Base-by-base conservation (phyloP, 2,113 vertebrate species). In the Tangachromis dhanisi region DNA sequence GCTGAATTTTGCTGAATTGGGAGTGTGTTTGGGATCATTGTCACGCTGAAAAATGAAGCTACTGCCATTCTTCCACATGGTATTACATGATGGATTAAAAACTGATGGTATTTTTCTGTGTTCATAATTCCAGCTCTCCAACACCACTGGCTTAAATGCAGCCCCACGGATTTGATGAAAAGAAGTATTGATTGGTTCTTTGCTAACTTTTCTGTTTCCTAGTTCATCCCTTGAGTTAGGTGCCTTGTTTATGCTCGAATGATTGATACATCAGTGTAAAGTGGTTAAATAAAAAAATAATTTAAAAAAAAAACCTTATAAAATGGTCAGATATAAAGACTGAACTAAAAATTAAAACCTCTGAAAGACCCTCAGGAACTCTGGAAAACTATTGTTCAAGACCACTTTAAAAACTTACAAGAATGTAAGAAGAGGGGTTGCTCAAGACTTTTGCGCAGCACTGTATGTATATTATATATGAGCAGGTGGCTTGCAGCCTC, bases 401-500 rank as follows among this genome's bases (percentile, higher is more conserved):
- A 73, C 21, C 68, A 47, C 6, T 73, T 73, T 3, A 16, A 45
- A 73, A 45, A 73, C 14, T 11, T 45, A 17, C 40, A 45, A 45
- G 9, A 76, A 47, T 26, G 40, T 76, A 29, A 45, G 40, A 47
- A 45, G 9, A 47, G n/a, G n/a, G 21, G 40, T 76, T 26, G 40
- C 68, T 76, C 40, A 47, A 76, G 68, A 47, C 68, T 73, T 63
- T n/a, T 73, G 40, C 21, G 47, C 21, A 29, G 38, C n/a, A 68
- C 63, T 68, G 35, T 76, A 76, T 47, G 40, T 2, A 29, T 76
- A 76, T 11, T 76, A 17, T 11, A 47, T 68, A 71, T 35, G 57
- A 90, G 84, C 90, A 94, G 92, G 93, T 95, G 93, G 90, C 88
- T 87, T 54, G 53, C 79, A 87, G 87, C 66, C 63, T 83, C 68